These are phyloP conservation scores for Nudaria mundana DNA, from an alignment of 2,888 invertebrate species.

Conservation along the genomic window DNA sequence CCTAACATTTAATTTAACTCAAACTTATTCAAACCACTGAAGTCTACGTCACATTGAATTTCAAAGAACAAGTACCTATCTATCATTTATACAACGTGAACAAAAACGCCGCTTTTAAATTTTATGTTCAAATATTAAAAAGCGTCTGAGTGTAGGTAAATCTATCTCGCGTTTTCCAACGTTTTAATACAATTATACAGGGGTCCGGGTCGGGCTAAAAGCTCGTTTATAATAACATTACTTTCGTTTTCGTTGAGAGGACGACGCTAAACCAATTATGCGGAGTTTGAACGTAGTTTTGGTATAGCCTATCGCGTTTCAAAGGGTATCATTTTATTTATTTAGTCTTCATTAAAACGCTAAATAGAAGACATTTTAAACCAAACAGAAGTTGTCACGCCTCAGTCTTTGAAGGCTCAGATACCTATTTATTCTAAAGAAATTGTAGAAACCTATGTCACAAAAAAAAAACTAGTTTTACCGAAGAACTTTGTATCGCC, in stretches of 20 bases:
- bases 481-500: no score
- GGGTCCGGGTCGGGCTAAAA: slow-evolving; percentile 53
- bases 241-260: slow-evolving; percentile 52
- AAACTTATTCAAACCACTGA: background rate
- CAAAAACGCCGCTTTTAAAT: slow-evolving; percentile 29
- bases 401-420: no score
- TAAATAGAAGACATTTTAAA: no score
- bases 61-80: slow-evolving; percentile 15
- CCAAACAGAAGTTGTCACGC: no score
- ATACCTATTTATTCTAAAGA: no score
- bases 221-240: slow-evolving; percentile 59
- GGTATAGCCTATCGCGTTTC: slow-evolving; percentile 45
- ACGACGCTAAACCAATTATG: slow-evolving; percentile 52
- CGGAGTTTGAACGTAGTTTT: slow-evolving; percentile 49
- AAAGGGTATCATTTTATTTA: slow-evolving; percentile 33
- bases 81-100: slow-evolving; percentile 8
- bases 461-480: no score
- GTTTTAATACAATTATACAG: slow-evolving; percentile 52
- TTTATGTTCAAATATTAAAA: slow-evolving; percentile 37
- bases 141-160: slow-evolving; percentile 34
- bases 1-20: no score
- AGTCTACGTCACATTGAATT: slow-evolving; percentile 13
- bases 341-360: slow-evolving; percentile 10
- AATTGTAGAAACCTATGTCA: no score
- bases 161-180: slow-evolving; percentile 41